Evolutionary conservation across 2,113 vertebrate genomes (phyloP).

Genomic region (Anhinga anhinga): DNA sequence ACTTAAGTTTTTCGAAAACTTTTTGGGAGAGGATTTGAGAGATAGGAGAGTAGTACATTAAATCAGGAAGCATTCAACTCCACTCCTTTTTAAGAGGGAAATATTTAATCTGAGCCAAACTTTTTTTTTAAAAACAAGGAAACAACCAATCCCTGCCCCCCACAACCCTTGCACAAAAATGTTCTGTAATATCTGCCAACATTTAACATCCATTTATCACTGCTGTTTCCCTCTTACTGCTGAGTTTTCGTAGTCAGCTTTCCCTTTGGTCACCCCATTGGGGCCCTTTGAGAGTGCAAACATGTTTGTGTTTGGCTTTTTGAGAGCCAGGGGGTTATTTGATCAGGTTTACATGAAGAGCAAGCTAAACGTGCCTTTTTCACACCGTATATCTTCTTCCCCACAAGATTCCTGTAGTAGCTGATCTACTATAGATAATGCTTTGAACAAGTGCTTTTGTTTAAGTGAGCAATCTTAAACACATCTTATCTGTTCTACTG

Average conservation of each 20-base stretch:
- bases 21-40: neutral
- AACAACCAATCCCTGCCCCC: no score
- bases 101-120: neutral
- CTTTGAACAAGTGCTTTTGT: neutral
- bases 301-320: neutral
- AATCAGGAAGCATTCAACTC: neutral
- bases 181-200: neutral
- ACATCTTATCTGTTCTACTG: neutral
- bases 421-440: neutral
- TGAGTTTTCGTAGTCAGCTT: neutral
- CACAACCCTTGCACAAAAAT: neutral
- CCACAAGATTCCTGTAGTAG: neutral
- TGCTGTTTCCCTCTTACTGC: neutral
- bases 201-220: neutral
- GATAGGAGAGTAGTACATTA: neutral
- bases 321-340: neutral
- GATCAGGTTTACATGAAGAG: neutral
- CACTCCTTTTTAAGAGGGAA: neutral
- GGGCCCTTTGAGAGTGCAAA: neutral
- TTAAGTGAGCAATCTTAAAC: neutral
- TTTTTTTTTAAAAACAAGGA: neutral
- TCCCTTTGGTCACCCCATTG: neutral
- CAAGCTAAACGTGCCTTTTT: neutral
- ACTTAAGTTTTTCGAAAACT: neutral
- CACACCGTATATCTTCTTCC: neutral